Percentiles rank a stretch among this genome's conserved stretches.
These are phyloP conservation scores for Onychomys leucogaster DNA, from an alignment of 2,797 vertebrate species.

Conservation along the genomic window DNA sequence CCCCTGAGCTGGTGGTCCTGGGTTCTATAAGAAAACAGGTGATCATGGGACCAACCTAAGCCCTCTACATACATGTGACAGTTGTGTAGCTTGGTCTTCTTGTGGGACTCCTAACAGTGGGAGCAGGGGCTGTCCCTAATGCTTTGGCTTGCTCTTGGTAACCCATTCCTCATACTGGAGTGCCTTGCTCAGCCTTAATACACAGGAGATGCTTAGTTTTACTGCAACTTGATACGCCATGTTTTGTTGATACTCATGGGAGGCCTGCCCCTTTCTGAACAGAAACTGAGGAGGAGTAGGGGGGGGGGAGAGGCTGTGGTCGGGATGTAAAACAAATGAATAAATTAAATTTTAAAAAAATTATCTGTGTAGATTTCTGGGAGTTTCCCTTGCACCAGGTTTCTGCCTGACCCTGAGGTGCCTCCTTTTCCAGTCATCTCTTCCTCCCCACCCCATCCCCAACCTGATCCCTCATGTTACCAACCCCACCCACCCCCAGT, in stretches of 20 bases:
- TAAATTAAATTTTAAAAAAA: too few species aligned
- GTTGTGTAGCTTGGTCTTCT: background rate
- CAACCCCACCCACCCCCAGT: too few species aligned
- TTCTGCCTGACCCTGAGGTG: too few species aligned
- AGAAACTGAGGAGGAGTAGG: background rate
- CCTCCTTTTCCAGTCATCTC: too few species aligned
- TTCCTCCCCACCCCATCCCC: too few species aligned
- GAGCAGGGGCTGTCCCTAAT: background rate
- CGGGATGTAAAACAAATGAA: too few species aligned
- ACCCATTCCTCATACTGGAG: background rate
- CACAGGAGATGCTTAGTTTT: background rate
- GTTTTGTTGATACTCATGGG: background rate
- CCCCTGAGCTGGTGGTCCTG: background rate
- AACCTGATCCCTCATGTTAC: too few species aligned
- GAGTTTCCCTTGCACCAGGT: too few species aligned
- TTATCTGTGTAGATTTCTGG: too few species aligned
- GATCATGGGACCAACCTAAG: background rate
- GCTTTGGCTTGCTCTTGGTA: background rate
- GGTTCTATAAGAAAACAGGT: background rate
- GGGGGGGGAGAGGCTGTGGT: too few species aligned
- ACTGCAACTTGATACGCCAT: background rate
- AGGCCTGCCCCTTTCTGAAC: background rate
- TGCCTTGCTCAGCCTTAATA: background rate
- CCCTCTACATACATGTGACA: background rate
- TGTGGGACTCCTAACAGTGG: background rate